phyloP scores from a whole-genome alignment of 37 sponge, comb jelly and placozoan genomes.

The Axinella damicornis region DNA sequence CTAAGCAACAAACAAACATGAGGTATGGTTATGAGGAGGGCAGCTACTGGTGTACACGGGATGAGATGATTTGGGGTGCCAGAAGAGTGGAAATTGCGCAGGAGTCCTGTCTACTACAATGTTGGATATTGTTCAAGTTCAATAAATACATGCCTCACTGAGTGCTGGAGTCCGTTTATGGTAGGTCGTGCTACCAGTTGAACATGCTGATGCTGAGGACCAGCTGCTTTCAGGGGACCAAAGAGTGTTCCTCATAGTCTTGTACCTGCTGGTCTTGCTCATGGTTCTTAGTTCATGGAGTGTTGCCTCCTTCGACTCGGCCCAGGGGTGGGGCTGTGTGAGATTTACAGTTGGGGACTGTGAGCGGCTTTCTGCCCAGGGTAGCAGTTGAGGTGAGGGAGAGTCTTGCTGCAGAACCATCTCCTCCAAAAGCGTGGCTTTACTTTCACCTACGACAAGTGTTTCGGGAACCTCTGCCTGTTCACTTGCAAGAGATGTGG shows the following conservation, averaged over 20 bases:
- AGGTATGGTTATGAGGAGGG: too few species aligned
- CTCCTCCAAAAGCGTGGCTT: slow-evolving; percentile 39
- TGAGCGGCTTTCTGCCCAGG: slow-evolving; percentile 58
- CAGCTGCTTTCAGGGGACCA: slow-evolving; percentile 45
- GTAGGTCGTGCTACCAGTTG: neutral
- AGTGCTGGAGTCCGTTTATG: neutral
- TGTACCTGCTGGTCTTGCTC: neutral
- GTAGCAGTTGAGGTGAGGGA: slow-evolving; percentile 60
- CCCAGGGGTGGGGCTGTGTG: slow-evolving; percentile 73
- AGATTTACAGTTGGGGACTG: slow-evolving; percentile 29
- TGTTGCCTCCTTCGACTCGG: slow-evolving; percentile 72
- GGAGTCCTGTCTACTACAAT: too few species aligned
- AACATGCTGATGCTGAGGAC: slow-evolving; percentile 22
- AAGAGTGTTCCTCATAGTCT: neutral
- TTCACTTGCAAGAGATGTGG: slow-evolving; percentile 14
- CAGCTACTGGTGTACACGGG: too few species aligned
- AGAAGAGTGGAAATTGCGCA: too few species aligned
- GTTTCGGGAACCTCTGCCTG: slow-evolving; percentile 11
- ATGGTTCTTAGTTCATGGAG: slow-evolving; percentile 10
- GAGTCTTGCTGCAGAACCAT: slow-evolving; percentile 54
- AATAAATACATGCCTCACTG: slow-evolving; percentile 13
- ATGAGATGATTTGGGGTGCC: too few species aligned
- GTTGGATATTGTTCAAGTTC: neutral
- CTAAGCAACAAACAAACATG: too few species aligned
- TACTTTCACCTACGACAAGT: neutral